Evolutionary conservation across 2,113 vertebrate species (phyloP).

Genomic region (Bucco capensis): DNA sequence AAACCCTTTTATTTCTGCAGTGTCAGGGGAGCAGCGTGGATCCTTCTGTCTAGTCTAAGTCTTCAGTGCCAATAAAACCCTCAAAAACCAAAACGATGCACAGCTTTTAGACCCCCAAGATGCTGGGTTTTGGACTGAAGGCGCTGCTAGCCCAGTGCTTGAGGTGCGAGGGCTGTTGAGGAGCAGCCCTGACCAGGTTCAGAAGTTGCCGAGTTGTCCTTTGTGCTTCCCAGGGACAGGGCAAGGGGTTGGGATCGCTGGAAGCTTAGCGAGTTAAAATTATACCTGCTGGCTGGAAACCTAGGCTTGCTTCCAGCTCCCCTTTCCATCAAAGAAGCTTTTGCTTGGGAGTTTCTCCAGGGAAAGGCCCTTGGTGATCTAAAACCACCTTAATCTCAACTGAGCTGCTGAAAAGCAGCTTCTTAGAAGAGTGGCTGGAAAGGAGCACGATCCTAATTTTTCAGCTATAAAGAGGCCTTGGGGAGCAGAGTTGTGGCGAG

Average conservation of each 20-base stretch:
- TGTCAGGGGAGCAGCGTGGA: fast-evolving
- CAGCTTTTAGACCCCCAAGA: fast-evolving
- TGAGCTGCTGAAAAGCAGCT: neutral
- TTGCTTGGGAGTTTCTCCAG: neutral
- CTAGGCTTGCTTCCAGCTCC: neutral
- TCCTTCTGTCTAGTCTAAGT: neutral
- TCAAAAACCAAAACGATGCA: fast-evolving
- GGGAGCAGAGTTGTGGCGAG: neutral
- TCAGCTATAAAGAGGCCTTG: fast-evolving
- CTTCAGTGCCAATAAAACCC: neutral
- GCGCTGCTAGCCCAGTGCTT: neutral
- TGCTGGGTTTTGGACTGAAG: neutral
- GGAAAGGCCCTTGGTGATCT: neutral
- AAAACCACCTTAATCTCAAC: neutral
- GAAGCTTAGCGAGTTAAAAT: conserved; percentile 14
- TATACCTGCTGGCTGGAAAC: neutral
- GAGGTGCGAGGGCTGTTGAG: neutral
- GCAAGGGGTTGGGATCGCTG: neutral
- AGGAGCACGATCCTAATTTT: neutral
- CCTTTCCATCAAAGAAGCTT: neutral
- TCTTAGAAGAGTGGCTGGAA: neutral
- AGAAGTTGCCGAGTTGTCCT: neutral
- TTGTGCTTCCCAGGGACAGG: neutral
- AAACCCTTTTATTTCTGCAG: neutral
- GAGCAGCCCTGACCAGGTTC: neutral